These are phyloP conservation scores for Cryptus armator DNA, from an alignment of 2,888 invertebrate species.

Conservation along the genomic window DNA sequence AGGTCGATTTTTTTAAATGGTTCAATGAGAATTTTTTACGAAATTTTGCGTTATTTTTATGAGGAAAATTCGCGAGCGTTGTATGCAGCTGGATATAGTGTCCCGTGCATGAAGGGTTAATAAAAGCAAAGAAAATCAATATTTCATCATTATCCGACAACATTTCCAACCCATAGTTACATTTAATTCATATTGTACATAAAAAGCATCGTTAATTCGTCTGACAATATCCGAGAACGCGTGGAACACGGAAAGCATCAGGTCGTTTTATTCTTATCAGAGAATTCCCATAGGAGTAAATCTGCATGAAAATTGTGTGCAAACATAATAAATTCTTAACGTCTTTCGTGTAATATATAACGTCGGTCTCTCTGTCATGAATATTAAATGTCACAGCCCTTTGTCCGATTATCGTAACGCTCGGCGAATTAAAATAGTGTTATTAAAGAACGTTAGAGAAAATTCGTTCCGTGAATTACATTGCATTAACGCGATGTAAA, in stretches of 20 bases:
- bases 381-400: constrained; percentile 17
- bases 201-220: background rate
- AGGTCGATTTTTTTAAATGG: too few species aligned
- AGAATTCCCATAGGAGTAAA: constrained; percentile 3
- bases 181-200: too few species aligned
- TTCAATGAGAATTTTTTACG: too few species aligned
- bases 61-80: too few species aligned
- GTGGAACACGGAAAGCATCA: background rate
- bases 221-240: background rate
- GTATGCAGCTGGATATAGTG: too few species aligned
- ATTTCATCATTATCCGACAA: too few species aligned
- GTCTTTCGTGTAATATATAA: constrained; percentile 18
- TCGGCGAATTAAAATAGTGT: background rate
- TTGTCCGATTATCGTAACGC: background rate
- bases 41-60: too few species aligned
- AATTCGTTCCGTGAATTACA: background rate
- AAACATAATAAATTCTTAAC: constrained; percentile 6
- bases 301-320: background rate
- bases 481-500: background rate
- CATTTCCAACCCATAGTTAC: too few species aligned
- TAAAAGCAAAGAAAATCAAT: too few species aligned
- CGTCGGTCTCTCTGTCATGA: background rate
- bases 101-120: too few species aligned
- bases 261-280: background rate
- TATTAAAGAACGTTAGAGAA: background rate